Base-by-base conservation (phyloP, 1,140 invertebrate genomes). In the Eubasilissa regina region DNA sequence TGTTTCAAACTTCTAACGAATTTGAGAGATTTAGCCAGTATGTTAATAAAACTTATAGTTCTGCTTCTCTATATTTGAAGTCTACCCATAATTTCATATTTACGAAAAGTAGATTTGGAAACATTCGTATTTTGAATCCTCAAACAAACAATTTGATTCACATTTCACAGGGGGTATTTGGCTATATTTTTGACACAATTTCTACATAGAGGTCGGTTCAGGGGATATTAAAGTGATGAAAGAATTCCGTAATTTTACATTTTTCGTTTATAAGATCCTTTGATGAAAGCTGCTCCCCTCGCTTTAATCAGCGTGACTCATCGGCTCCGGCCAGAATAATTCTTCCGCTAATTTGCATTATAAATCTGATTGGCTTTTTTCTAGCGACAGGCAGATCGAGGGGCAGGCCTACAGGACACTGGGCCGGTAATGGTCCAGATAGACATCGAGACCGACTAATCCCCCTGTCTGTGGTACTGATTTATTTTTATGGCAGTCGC, bases 401-500 rank as follows among this genome's bases (percentile, higher is more conserved):
- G 12, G 25, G 66, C 45, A 12, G 64, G 8, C 11, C 6, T 15
- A 12, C 25, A n/a, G 66, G 45, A 70, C 45, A 70, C 9, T 51
- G 43, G 19, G 17, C 10, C 11, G 66, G 66, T 70, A 70, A 70
- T 70, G 66, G 48, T n/a, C 70, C 70, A 74, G 70, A 74, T 74
- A 74, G 70, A 19, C 51, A 74, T 74, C 51, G 53, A 45, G 35
- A 51, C 74, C 74, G 51, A 35, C 47, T 70, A 70, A 77, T 72
- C 75, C 80, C 44, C 55, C 45, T 64, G 66, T 75, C 62, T 79
- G 77, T 55, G 74, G 56, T 75, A 15, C 64, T 78, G 73, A 79
- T 81, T 77, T 56, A 77, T 78, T 81, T 74, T 81, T 81, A 81
- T 78, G 68, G 64, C 75, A 47, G 74, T 79, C 80, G 73, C 75